Conservation (phyloP, 2,113 vertebrate species). For the pig (Sus scrofa) region T2T-Sscrofa CM000812.6:31328501-31329000, state of each 20-base stretch:
- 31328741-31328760: background rate
- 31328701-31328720: background rate
- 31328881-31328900: conserved; percentile 11
- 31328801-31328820: conserved; percentile 21
- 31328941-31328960: background rate
- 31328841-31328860: conserved; percentile 19
- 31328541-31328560: too few species aligned
- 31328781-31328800: background rate
- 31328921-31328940: background rate
- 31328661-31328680: conserved; percentile 19
- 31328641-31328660: background rate
- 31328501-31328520: too few species aligned
- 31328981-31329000: background rate
- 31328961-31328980: background rate
- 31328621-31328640: conserved; percentile 3
- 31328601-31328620: background rate
- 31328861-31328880: background rate
- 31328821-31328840: conserved; percentile 16
- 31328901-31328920: conserved; percentile 22
- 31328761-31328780: background rate
- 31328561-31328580: too few species aligned
- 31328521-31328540: too few species aligned
- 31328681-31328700: conserved; percentile 1
- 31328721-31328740: background rate
- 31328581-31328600: too few species aligned